Conservation (phyloP, 2,113 vertebrate species). For the Lasiurus borealis region DNA sequence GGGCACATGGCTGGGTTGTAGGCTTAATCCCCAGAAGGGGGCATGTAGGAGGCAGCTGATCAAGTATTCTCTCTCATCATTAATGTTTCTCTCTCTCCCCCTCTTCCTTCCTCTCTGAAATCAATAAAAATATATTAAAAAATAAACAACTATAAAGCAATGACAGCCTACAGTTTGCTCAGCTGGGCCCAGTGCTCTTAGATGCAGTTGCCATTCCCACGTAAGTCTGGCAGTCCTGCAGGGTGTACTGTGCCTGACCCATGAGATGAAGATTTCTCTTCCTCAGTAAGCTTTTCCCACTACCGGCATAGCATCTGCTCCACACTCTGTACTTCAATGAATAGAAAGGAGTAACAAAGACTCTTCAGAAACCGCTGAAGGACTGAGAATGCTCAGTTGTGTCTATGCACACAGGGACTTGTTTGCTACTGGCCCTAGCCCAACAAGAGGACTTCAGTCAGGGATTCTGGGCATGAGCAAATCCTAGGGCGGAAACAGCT, state of each 20-base stretch:
- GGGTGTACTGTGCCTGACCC: background rate
- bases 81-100: too few species aligned
- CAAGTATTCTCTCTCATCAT: too few species aligned
- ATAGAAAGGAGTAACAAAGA: constrained; percentile 26
- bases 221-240: background rate
- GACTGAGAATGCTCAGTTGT: background rate
- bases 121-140: too few species aligned
- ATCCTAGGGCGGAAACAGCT: background rate
- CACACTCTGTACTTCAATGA: background rate
- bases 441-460: background rate
- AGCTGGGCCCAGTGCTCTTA: background rate
- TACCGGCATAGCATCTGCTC: background rate
- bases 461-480: background rate
- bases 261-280: background rate
- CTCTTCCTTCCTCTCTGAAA: too few species aligned
- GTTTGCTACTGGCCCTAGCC: background rate
- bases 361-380: background rate
- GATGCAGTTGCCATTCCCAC: background rate
- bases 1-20: too few species aligned
- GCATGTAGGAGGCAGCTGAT: too few species aligned
- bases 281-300: background rate
- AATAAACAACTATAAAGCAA: too few species aligned
- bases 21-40: too few species aligned
- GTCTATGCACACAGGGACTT: constrained; percentile 2
- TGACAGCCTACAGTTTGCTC: background rate